Conservation (phyloP, 2,113 vertebrate genomes). For the Cyrtonyx montezumae region DNA sequence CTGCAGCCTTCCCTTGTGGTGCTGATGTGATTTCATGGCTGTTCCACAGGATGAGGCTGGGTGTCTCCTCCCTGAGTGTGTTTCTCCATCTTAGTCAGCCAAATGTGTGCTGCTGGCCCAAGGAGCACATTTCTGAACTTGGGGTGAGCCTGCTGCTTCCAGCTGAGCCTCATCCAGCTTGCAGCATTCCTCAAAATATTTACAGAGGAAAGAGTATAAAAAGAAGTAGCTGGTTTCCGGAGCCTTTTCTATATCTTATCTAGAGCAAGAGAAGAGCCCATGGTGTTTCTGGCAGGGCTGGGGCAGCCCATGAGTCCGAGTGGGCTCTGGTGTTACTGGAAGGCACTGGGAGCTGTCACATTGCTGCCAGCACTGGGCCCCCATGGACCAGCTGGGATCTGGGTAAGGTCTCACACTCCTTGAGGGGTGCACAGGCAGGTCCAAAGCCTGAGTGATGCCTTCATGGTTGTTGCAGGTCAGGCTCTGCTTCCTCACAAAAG, state of each 20-base stretch:
- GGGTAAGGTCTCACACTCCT: not conserved
- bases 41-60: not conserved
- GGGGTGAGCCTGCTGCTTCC: not conserved
- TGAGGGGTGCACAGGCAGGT: not conserved
- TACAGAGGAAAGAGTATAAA: not conserved
- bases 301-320: not conserved
- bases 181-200: not conserved
- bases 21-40: not conserved
- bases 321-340: not conserved
- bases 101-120: accelerated
- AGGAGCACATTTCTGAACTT: not conserved
- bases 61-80: not conserved
- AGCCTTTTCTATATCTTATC: not conserved
- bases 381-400: not conserved
- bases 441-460: accelerated
- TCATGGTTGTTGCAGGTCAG: not conserved
- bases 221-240: not conserved
- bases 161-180: not conserved
- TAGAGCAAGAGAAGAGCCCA: not conserved
- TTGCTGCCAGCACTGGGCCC: accelerated
- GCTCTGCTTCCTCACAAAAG: not conserved
- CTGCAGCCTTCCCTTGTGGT: accelerated
- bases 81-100: not conserved
- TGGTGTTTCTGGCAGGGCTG: not conserved
- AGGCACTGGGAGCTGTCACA: accelerated